Conservation (phyloP, 2,797 vertebrate species). For the Gallirallus australis region DNA sequence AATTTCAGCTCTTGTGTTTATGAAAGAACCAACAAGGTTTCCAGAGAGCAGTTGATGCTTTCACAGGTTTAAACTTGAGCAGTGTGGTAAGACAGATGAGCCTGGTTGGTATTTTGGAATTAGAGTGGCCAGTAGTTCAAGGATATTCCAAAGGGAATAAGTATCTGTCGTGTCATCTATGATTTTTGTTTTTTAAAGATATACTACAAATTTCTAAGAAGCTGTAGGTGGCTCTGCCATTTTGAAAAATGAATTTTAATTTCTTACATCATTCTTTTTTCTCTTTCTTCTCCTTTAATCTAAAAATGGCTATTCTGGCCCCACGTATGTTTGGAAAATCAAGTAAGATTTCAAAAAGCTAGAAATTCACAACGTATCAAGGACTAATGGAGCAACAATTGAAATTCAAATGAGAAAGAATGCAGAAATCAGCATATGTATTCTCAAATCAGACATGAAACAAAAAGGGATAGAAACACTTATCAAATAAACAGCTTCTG, state of each 20-base stretch:
- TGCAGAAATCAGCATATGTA: not conserved
- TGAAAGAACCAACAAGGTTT: not conserved
- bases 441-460: constrained; percentile 38
- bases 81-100: not conserved
- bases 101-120: not conserved
- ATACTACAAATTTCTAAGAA: not conserved
- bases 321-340: not conserved
- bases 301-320: not conserved
- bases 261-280: not conserved
- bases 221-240: not conserved
- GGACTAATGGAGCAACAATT: constrained; percentile 22
- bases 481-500: constrained; percentile 13
- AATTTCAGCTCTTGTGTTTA: not conserved
- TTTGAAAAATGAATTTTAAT: not conserved
- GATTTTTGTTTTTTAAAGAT: not conserved
- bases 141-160: not conserved
- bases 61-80: not conserved
- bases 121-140: not conserved
- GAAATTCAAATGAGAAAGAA: constrained; percentile 37
- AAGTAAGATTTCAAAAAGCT: constrained; percentile 24
- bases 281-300: not conserved
- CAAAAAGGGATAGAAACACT: not conserved
- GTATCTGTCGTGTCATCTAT: not conserved
- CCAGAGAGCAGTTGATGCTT: not conserved
- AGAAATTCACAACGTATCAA: not conserved